Base-by-base conservation (phyloP, 1,140 invertebrate species). In the Sesamia nonagrioides region DNA sequence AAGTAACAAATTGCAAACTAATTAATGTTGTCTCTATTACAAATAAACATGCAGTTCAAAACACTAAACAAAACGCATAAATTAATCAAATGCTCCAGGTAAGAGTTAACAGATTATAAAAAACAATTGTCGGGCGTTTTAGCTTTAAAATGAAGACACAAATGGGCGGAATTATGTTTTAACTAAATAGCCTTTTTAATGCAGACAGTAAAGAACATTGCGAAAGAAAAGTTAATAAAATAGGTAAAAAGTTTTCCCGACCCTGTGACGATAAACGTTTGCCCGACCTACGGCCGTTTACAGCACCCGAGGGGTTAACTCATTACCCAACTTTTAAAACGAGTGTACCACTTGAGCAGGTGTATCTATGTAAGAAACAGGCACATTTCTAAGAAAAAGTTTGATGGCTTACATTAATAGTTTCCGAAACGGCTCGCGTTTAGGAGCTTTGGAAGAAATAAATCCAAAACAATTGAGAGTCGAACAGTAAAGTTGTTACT, bases 391-490 rank as follows among this genome's bases (percentile, higher is more conserved):
- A 18, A 73, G 21, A n/a, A 37, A 54, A 66, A 68, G 33, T 77
- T 54, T 63, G 27, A 54, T 33, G 17, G 48, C 9, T 35, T 61
- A 69, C 71, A 75, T 66, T 79, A 75, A 74, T 79, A 79, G 78
- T 75, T 79, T 50, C 66, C 45, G 61, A 78, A 77, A 81, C 45
- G 71, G 76, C 50, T 42, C 50, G 11, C 50, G 40, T 69, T 78
- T 73, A 61, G 27, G 17, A 48, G 27, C 18, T 69, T 63, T 42
- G 50, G 52, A 71, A 37, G 66, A 72, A 74, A 81, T 81, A 81
- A 81, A 81, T 78, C 75, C 50, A 69, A 69, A 81, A 81, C 80
- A 78, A 81, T 77, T 74, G 58, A 73, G 75, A 75, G 17, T 79
- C 61, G 61, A 68, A 69, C 50, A 81, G 68, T 74, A 78, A 75